Base-by-base conservation (phyloP, 2,888 invertebrate species). In the Cantharis nigra region DNA sequence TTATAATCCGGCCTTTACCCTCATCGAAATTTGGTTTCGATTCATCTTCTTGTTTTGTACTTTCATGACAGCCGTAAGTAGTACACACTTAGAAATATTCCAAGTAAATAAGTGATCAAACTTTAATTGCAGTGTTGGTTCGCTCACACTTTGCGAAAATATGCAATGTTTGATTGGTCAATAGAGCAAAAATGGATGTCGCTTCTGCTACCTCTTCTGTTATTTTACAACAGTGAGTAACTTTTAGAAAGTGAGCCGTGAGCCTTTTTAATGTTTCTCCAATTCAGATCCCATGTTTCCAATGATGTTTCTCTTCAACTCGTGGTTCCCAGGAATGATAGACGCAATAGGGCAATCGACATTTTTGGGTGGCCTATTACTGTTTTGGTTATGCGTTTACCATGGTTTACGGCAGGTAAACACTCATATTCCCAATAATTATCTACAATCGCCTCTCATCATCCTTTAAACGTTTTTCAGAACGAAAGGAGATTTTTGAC, bases 121-220 rank as follows among this genome's bases (percentile, higher is more conserved):
- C 9, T n/a, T 69, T 26, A 63, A 72, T 91, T 91, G 80, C 89
- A 98, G 98, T 97, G 97, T 87, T 96, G 97, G 95, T 98, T 97
- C 88, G 95, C 96, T 62, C 96, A 97, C 88, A 93, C 95, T 0
- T 90, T 99, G 81, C 91, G 97, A 82, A 96, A 95, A 86, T 98
- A 96, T 89, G 93, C 95, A 0, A 91, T 96, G 65, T 92, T 94
- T 83, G 97, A 98, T 88, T 99, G 98, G 98, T 97, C 98, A 0
- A 97, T 98, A 84, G 99, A 99, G 88, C 98, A 99, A 87, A 97
- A 96, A 88, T 99, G 98, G 98, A 93, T 98, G 88, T 95, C 97
- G 0, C 89, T 96, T 63, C 90, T 98, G 74, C 89, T 98, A 82
- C 97, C 98, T 0, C 89, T 97, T 23, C 90, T 98, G 11, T 90